phyloP scores from a whole-genome alignment of 1,140 invertebrate species.

The Drosophila funebris region DNA sequence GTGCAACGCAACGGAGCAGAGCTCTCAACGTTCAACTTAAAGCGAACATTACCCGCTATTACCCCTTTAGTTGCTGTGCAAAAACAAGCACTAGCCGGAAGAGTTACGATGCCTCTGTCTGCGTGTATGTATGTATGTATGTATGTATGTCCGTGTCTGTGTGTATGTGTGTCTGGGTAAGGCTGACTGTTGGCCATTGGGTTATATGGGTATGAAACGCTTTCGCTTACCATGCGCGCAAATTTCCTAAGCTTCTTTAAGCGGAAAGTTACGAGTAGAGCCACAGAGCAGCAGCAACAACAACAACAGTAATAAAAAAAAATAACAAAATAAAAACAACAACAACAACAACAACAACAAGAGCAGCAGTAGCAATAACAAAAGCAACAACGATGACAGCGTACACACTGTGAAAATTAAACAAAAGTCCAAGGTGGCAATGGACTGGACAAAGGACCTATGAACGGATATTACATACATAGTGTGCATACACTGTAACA shows the following conservation, averaged over 20 bases:
- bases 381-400: conserved; percentile 35
- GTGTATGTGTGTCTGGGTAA: neutral
- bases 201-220: conserved; percentile 20
- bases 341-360: conserved; percentile 13
- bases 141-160: neutral
- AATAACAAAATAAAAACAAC: conserved; percentile 2
- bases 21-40: conserved; percentile 55
- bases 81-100: conserved; percentile 49
- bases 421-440: conserved; percentile 43
- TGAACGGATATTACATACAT: conserved; percentile 5
- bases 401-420: conserved; percentile 36
- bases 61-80: conserved; percentile 62
- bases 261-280: conserved; percentile 52
- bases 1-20: conserved; percentile 19
- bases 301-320: conserved; percentile 22
- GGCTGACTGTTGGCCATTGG: neutral
- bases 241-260: conserved; percentile 58
- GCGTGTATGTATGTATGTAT: neutral
- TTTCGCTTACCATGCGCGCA: conserved; percentile 36
- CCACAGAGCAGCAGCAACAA: conserved; percentile 4
- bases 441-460: conserved; percentile 23
- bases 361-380: conserved; percentile 11
- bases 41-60: conserved; percentile 74
- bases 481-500: neutral
- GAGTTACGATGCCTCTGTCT: conserved; percentile 29